phyloP scores from a whole-genome alignment of 1,140 invertebrate genomes.

The Zophobas morio region DNA sequence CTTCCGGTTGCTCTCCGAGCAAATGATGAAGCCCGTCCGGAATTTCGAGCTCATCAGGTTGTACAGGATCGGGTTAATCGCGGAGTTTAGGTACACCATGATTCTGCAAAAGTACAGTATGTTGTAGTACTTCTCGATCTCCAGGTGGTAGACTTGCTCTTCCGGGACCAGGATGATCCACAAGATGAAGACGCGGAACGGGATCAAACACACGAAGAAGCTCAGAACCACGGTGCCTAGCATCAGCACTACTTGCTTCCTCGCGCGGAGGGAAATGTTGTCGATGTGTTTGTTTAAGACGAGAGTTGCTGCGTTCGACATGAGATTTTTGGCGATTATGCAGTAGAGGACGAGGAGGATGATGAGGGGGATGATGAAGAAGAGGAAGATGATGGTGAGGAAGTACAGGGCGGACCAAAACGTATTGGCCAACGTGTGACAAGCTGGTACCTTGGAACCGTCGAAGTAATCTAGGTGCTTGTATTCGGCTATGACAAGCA shows the following conservation, averaged over 20 bases:
- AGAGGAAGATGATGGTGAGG: slow-evolving; percentile 78
- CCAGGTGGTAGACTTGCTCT: slow-evolving; percentile 73
- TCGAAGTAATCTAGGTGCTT: slow-evolving; percentile 71
- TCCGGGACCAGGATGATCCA: slow-evolving; percentile 80
- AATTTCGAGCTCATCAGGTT: slow-evolving; percentile 91
- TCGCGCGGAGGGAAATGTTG: slow-evolving; percentile 74
- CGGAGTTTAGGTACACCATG: slow-evolving; percentile 90
- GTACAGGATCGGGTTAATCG: slow-evolving; percentile 87
- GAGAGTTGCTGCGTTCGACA: slow-evolving; percentile 74
- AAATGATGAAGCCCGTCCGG: slow-evolving; percentile 81
- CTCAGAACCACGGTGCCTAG: slow-evolving; percentile 86
- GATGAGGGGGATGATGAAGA: slow-evolving; percentile 84
- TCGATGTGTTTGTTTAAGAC: slow-evolving; percentile 75
- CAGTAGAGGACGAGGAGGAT: slow-evolving; percentile 84
- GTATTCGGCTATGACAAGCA: slow-evolving; percentile 77
- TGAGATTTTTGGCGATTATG: slow-evolving; percentile 82
- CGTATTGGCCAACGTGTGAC: slow-evolving; percentile 77
- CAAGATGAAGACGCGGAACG: slow-evolving; percentile 87
- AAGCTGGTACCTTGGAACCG: slow-evolving; percentile 72
- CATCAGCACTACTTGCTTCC: slow-evolving; percentile 85
- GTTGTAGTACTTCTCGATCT: slow-evolving; percentile 82
- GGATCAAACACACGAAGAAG: slow-evolving; percentile 90
- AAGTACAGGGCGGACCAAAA: slow-evolving; percentile 82
- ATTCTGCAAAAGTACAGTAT: slow-evolving; percentile 86
- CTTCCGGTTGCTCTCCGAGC: slow-evolving; percentile 70